These are phyloP conservation scores for Stercorarius parasiticus DNA, from an alignment of 2,113 vertebrate species.

Conservation along the genomic window DNA sequence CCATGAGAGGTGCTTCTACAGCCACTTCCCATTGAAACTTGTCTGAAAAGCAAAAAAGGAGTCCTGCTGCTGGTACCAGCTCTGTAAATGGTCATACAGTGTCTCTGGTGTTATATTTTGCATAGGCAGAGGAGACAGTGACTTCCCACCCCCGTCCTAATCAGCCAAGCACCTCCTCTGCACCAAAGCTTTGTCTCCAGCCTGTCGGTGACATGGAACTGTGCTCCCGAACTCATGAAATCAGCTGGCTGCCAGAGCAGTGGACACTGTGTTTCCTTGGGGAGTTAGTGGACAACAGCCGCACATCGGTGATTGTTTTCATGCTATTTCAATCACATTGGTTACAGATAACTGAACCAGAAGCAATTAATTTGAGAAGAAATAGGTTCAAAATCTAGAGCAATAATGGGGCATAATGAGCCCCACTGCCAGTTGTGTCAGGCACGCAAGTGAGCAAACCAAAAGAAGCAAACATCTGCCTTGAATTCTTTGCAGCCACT, in stretches of 20 bases:
- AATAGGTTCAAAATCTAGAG: not conserved
- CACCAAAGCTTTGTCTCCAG: not conserved
- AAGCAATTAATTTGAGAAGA: constrained; percentile 32
- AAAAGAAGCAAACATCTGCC: not conserved
- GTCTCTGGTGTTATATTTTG: not conserved
- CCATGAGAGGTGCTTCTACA: not conserved
- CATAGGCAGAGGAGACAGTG: not conserved
- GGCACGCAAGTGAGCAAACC: not conserved
- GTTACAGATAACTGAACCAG: constrained; percentile 38
- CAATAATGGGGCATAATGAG: not conserved
- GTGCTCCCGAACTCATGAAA: not conserved
- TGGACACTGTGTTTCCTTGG: not conserved
- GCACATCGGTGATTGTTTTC: not conserved
- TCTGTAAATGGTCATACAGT: not conserved
- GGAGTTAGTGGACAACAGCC: not conserved
- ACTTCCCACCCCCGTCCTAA: not conserved
- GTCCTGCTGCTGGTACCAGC: not conserved
- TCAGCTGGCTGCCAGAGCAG: not conserved
- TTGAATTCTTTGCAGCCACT: not conserved
- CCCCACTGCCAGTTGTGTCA: accelerated
- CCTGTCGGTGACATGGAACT: not conserved
- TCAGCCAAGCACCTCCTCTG: not conserved
- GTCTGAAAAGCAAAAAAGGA: not conserved
- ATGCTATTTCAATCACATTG: not conserved
- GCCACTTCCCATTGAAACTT: not conserved